These are phyloP conservation scores for Aphidoletes aphidimyza DNA, from an alignment of 2,888 invertebrate species.

Conservation along the genomic window DNA sequence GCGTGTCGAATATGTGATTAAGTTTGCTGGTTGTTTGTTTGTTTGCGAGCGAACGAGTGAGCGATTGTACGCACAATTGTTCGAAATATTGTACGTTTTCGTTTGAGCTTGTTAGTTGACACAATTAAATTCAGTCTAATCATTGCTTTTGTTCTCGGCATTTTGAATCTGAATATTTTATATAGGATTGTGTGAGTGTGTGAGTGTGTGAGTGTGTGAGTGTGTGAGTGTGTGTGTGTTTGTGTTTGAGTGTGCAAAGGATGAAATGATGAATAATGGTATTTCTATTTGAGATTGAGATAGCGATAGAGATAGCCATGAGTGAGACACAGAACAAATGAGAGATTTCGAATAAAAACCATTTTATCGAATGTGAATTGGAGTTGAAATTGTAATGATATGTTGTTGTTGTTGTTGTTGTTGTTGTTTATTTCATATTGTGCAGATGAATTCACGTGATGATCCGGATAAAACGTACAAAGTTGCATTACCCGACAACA, in stretches of 20 bases:
- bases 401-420: not conserved
- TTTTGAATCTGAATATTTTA: conserved; percentile 24
- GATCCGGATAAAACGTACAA: conserved; percentile 89
- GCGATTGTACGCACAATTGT: not conserved
- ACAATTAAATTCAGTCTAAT: conserved; percentile 43
- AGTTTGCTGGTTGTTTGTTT: not conserved
- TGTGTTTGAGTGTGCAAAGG: not conserved
- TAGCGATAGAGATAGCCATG: not conserved
- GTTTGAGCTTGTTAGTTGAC: not conserved
- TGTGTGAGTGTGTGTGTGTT: no score
- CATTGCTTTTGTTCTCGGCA: not conserved
- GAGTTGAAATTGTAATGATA: not conserved
- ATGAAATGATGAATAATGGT: not conserved
- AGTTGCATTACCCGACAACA: conserved; percentile 88
- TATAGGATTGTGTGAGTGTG: no score
- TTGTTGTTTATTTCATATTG: not conserved
- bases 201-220: no score
- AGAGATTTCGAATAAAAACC: not conserved
- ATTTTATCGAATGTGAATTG: not conserved
- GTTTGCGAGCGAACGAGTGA: no score
- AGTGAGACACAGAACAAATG: not conserved
- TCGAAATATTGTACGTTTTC: not conserved
- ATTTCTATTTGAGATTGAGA: not conserved
- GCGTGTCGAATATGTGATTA: no score
- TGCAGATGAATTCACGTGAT: conserved; percentile 85